Evolutionary conservation across 2,113 vertebrate genomes (phyloP).

Genomic region (Myrmophylax atrothorax): DNA sequence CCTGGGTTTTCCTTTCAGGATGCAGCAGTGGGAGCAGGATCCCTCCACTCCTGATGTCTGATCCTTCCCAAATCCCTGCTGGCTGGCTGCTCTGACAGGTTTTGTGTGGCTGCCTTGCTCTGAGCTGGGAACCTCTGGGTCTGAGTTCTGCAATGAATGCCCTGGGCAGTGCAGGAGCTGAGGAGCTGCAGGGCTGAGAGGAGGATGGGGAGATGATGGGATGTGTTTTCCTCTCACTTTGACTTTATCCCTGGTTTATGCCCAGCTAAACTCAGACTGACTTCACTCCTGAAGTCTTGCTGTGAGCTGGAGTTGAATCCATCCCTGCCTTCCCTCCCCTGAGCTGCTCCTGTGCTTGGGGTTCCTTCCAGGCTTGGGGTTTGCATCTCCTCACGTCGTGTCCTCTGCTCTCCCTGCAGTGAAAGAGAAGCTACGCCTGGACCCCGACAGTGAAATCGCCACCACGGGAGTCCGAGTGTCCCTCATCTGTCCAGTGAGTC

Average conservation of each 20-base stretch:
- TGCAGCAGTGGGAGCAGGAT: neutral
- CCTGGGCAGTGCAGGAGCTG: neutral
- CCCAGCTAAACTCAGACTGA: neutral
- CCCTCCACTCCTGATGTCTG: neutral
- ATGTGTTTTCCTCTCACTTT: neutral
- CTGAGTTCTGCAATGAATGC: neutral
- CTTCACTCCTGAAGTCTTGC: neutral
- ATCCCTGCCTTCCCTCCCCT: rapidly evolving
- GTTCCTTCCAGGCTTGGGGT: neutral
- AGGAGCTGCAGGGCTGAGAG: neutral
- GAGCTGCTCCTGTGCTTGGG: neutral
- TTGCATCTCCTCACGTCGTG: neutral
- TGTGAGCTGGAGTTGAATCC: neutral
- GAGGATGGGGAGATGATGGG: neutral
- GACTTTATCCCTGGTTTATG: neutral
- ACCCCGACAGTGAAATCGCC: constrained; percentile 96
- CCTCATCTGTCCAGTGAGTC: constrained; percentile 95
- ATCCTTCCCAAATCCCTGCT: neutral
- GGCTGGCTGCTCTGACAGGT: neutral
- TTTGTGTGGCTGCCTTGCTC: neutral
- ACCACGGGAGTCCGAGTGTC: constrained; percentile 96
- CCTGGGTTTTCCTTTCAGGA: neutral
- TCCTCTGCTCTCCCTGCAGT: constrained; percentile 73
- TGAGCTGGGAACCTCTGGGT: neutral
- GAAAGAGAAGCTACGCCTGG: constrained; percentile 94